These are phyloP conservation scores for chimpanzee (Pan troglodytes) DNA, from an alignment of 2,113 vertebrate genomes.

Conservation along the genomic window NHGRI_mPanTro3-v2.1_pri NC_072409.2:71917001-71917500, in stretches of 20 bases:
- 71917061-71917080: not conserved
- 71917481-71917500: conserved; percentile 41
- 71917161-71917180: not conserved
- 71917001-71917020: not conserved
- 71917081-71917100: conserved; percentile 14
- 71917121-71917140: conserved; percentile 24
- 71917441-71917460: conserved; percentile 61
- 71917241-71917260: conserved; percentile 38
- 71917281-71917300: conserved; percentile 52
- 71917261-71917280: not conserved
- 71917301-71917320: conserved; percentile 48
- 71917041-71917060: conserved; percentile 57
- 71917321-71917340: conserved; percentile 59
- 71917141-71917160: not conserved
- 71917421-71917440: conserved; percentile 57
- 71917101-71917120: not conserved
- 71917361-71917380: conserved; percentile 70
- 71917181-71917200: not conserved
- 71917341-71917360: conserved; percentile 61
- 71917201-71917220: conserved; percentile 37
- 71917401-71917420: conserved; percentile 61
- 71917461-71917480: conserved; percentile 64
- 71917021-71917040: conserved; percentile 1
- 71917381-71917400: conserved; percentile 54
- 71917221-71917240: conserved; percentile 50